Evolutionary conservation across 1,140 invertebrate genomes (phyloP).

Genomic region (Procambarus clarkii): DNA sequence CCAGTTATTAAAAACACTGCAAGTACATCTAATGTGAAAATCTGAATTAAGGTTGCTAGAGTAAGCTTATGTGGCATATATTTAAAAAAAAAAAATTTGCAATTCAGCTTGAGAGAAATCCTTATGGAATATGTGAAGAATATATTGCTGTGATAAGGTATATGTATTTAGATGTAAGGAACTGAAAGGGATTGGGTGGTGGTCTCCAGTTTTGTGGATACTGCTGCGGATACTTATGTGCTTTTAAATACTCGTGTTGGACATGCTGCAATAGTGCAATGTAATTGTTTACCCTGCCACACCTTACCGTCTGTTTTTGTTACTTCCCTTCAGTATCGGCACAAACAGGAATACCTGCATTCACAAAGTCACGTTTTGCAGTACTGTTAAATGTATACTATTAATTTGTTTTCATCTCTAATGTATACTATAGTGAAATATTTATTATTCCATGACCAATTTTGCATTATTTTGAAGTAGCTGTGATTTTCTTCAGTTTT

Average conservation of each 20-base stretch:
- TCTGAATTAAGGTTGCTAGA: no score
- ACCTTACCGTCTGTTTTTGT: neutral
- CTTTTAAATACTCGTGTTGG: neutral
- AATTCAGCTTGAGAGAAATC: neutral
- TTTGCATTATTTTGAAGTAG: neutral
- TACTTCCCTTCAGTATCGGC: neutral
- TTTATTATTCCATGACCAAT: neutral
- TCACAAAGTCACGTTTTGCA: neutral
- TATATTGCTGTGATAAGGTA: constrained; percentile 4
- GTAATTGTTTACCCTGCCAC: neutral
- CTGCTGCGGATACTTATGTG: no score
- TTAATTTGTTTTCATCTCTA: neutral
- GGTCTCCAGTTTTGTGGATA: neutral
- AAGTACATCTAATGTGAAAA: no score
- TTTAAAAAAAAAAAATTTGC: neutral
- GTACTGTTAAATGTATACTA: neutral
- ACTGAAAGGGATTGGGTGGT: neutral
- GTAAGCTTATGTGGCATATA: no score
- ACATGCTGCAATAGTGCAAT: neutral
- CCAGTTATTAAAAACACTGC: no score
- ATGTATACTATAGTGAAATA: neutral
- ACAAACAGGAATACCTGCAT: neutral
- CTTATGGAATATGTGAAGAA: neutral
- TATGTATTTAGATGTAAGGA: constrained; percentile 5
- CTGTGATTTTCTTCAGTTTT: no score